A percentile compares a stretch with the other conserved stretches of the same genome.
Evolutionary conservation across 1,140 invertebrate genomes (phyloP).

Genomic region (Drosophila hydei): DNA sequence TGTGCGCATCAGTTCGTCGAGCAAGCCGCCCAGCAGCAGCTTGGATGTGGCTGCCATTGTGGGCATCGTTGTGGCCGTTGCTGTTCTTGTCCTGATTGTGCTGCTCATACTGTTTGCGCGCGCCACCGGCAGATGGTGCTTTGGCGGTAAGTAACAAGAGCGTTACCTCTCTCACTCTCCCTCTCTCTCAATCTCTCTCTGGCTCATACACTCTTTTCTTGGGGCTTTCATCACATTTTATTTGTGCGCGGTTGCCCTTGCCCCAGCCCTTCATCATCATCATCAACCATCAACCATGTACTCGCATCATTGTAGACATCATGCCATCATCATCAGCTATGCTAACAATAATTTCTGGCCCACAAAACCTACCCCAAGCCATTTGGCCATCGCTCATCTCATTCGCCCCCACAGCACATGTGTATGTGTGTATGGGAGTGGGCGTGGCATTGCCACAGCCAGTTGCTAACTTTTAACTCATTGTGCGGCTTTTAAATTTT

Average conservation of each 20-base stretch:
- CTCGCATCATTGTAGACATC: slow-evolving; percentile 43
- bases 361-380: slow-evolving; percentile 7
- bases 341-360: slow-evolving; percentile 77
- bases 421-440: slow-evolving; percentile 2
- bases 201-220: background rate
- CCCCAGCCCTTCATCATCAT: slow-evolving; percentile 13
- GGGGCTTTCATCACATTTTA: background rate
- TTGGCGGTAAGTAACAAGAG: slow-evolving; percentile 88
- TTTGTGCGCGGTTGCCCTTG: slow-evolving; percentile 59
- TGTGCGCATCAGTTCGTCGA: slow-evolving; percentile 87
- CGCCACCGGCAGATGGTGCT: slow-evolving; percentile 92
- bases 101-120: slow-evolving; percentile 90
- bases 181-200: background rate
- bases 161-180: background rate
- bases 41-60: slow-evolving; percentile 90
- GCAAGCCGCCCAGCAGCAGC: slow-evolving; percentile 86
- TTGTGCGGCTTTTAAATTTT: slow-evolving; percentile 82
- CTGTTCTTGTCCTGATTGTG: slow-evolving; percentile 87
- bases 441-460: slow-evolving; percentile 42
- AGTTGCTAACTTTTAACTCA: slow-evolving; percentile 78
- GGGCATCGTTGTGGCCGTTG: slow-evolving; percentile 89
- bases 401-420: slow-evolving; percentile 39
- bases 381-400: slow-evolving; percentile 18
- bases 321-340: slow-evolving; percentile 61
- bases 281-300: slow-evolving; percentile 51